Percentiles rank a stretch among this genome's conserved stretches.
Evolutionary conservation across 1,140 invertebrate genomes (phyloP).

Genomic region (Atta cephalotes): DNA sequence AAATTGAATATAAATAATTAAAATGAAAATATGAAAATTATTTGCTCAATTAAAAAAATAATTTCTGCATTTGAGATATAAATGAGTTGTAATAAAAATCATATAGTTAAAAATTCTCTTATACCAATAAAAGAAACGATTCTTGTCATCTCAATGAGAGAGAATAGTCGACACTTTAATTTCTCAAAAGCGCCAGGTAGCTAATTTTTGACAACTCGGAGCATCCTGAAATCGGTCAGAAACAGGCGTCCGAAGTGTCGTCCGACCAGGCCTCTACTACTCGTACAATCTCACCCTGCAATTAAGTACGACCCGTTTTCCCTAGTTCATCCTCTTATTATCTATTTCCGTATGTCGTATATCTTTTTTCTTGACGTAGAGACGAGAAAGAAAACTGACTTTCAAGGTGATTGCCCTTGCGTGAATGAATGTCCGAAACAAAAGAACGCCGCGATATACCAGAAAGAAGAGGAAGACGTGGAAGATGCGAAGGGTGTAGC

Average conservation of each 20-base stretch:
- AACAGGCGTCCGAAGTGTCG: conserved; percentile 42
- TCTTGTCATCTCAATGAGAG: not conserved
- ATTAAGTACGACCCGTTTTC: conserved; percentile 43
- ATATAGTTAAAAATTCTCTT: not conserved
- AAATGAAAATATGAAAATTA: not conserved
- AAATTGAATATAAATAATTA: too few species aligned
- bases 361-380: not conserved
- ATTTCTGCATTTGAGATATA: not conserved
- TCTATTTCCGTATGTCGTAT: conserved; percentile 21
- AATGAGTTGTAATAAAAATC: not conserved
- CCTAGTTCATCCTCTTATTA: conserved; percentile 2
- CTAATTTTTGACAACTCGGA: conserved; percentile 21
- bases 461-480: not conserved
- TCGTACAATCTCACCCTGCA: conserved; percentile 43
- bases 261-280: not conserved
- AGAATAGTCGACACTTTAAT: conserved; percentile 13
- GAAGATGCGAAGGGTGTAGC: conserved; percentile 47
- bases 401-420: conserved; percentile 48
- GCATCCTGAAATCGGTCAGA: not conserved
- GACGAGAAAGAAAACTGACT: conserved; percentile 44
- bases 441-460: conserved; percentile 66
- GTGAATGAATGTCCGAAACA: conserved; percentile 61
- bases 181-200: conserved; percentile 15
- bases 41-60: not conserved
- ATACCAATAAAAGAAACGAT: not conserved